These are phyloP conservation scores for Dryas iulia DNA, from an alignment of 1,140 invertebrate species.

Conservation along the genomic window DNA sequence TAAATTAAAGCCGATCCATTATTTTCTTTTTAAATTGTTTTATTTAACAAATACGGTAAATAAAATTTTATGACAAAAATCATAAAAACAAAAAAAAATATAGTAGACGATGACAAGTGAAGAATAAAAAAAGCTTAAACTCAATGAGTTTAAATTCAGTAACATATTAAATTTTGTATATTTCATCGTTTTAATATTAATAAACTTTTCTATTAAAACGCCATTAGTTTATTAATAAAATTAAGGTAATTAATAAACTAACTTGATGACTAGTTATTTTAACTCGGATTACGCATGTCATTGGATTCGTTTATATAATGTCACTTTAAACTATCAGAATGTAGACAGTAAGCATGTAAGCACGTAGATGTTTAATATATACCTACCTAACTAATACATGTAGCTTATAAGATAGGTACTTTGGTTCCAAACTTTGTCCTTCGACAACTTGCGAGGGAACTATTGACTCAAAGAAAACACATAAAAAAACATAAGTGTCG, in stretches of 20 bases:
- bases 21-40: too few species aligned
- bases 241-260: neutral
- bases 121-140: neutral
- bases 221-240: neutral
- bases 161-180: too few species aligned
- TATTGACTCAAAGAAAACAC: constrained; percentile 76
- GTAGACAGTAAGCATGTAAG: too few species aligned
- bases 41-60: too few species aligned
- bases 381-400: neutral
- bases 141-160: too few species aligned
- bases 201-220: neutral
- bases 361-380: neutral
- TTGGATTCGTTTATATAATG: neutral
- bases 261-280: neutral
- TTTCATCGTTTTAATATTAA: too few species aligned
- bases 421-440: constrained; percentile 12
- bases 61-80: too few species aligned
- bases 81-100: too few species aligned
- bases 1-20: too few species aligned
- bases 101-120: neutral
- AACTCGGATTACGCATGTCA: neutral
- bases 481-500: constrained; percentile 76
- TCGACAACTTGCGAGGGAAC: constrained; percentile 27
- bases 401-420: neutral
- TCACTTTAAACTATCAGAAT: neutral